A percentile compares a stretch with the other conserved stretches of the same genome.
Evolutionary conservation across 2,797 vertebrate genomes (phyloP).

Genomic region (Lithobates sylvaticus): DNA sequence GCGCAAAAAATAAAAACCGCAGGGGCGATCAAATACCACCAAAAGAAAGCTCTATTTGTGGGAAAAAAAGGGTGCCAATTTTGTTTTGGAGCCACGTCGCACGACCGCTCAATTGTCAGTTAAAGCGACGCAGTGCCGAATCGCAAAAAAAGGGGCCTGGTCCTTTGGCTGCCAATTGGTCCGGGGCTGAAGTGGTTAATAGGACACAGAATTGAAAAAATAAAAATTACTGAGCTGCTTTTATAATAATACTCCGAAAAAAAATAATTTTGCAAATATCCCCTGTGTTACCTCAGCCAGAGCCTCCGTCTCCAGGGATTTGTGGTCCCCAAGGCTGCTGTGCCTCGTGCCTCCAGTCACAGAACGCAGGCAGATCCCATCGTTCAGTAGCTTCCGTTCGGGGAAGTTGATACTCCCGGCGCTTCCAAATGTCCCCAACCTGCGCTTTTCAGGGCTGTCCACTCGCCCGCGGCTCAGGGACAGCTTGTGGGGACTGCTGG

Average conservation of each 20-base stretch:
- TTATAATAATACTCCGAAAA: background rate
- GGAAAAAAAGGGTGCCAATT: too few species aligned
- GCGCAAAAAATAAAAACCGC: too few species aligned
- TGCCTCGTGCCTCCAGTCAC: constrained; percentile 86
- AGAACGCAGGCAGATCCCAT: constrained; percentile 81
- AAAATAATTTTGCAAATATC: background rate
- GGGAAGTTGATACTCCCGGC: constrained; percentile 92
- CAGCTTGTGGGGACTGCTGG: constrained; percentile 92
- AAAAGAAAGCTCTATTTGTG: too few species aligned
- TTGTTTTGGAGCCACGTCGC: too few species aligned
- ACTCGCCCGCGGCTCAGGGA: constrained; percentile 80
- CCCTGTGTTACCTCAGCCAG: constrained; percentile 88
- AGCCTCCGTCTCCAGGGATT: constrained; percentile 91
- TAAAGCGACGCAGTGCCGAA: too few species aligned
- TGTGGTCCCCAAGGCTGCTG: constrained; percentile 91
- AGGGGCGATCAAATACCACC: too few species aligned
- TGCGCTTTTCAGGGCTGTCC: constrained; percentile 90
- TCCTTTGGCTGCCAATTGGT: too few species aligned
- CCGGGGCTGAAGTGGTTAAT: too few species aligned
- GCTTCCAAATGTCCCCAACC: constrained; percentile 90
- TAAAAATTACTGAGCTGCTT: background rate
- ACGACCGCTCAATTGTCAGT: too few species aligned
- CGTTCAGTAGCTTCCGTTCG: constrained; percentile 87
- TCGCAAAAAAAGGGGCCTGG: too few species aligned
- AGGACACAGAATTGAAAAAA: background rate